phyloP scores from a whole-genome alignment of 2,113 vertebrate genomes.

The Mesoclemmys tuberculata region DNA sequence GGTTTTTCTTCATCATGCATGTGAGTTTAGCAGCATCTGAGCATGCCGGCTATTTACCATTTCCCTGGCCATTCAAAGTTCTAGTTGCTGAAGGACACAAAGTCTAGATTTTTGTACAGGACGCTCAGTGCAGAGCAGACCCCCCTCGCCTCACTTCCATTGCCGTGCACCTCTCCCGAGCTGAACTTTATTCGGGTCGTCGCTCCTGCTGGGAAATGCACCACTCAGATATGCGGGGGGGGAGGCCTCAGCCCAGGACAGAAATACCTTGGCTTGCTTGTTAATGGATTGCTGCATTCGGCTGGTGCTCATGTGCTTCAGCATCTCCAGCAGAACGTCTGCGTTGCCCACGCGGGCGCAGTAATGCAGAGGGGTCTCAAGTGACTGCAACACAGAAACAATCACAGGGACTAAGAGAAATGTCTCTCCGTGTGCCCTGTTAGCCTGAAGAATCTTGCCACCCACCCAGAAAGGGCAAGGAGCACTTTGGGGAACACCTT shows the following conservation, averaged over 20 bases:
- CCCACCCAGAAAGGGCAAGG: not conserved
- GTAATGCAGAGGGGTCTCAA: conserved; percentile 61
- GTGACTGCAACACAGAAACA: not conserved
- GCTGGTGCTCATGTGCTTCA: conserved; percentile 24
- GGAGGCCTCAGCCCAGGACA: not conserved
- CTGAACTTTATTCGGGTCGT: not conserved
- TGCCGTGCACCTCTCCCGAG: not conserved
- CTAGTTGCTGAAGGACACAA: not conserved
- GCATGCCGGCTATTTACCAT: not conserved
- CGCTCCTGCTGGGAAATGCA: not conserved
- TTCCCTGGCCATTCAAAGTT: not conserved
- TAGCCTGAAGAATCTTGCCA: not conserved
- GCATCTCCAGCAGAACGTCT: conserved; percentile 41
- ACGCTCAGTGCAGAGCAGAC: not conserved
- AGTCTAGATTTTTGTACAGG: not conserved
- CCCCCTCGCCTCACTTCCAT: not conserved
- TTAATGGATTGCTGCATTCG: conserved; percentile 52
- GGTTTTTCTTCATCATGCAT: not conserved
- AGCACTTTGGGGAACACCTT: not conserved
- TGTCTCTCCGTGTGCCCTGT: not conserved
- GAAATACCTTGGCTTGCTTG: conserved; percentile 58
- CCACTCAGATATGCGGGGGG: not conserved
- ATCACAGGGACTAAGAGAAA: rapidly evolving
- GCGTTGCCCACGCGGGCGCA: conserved; percentile 47
- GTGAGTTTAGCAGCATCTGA: not conserved